Evolutionary conservation across 2,888 invertebrate species (phyloP).

Genomic region (Gandaritis pyraliata): DNA sequence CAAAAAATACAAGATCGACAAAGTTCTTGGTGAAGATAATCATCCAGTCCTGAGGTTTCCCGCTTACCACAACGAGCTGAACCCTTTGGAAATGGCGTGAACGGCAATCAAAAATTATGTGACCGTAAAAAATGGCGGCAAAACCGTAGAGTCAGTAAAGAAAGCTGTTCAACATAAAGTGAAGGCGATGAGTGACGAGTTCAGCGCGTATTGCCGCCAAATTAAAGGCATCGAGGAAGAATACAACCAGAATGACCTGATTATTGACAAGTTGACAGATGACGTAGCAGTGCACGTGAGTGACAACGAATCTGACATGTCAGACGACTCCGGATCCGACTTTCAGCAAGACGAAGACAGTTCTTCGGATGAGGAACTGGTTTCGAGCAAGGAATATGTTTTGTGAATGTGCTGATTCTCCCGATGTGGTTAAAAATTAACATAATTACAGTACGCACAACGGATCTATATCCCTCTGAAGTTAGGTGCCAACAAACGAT

Average conservation of each 20-base stretch:
- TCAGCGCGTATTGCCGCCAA: slow-evolving; percentile 8
- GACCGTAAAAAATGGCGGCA: slow-evolving; percentile 4
- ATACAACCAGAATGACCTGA: slow-evolving; percentile 17
- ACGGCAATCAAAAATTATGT: slow-evolving; percentile 13
- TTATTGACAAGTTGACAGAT: slow-evolving; percentile 23
- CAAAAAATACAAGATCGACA: slow-evolving; percentile 25
- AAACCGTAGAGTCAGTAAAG: slow-evolving; percentile 11
- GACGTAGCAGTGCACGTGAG: slow-evolving; percentile 16
- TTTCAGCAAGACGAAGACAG: slow-evolving; percentile 16
- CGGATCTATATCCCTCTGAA: too few species aligned
- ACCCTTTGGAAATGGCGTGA: slow-evolving; percentile 27
- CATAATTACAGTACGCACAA: too few species aligned
- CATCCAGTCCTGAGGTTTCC: slow-evolving; percentile 24
- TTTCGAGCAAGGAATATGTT: background rate
- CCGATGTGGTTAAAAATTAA: background rate
- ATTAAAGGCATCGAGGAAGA: slow-evolving; percentile 13
- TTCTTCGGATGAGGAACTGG: slow-evolving; percentile 18
- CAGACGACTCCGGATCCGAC: slow-evolving; percentile 13
- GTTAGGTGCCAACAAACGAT: too few species aligned
- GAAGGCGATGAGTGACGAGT: slow-evolving; percentile 9
- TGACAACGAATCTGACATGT: slow-evolving; percentile 13
- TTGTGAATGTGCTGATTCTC: slow-evolving; percentile 7
- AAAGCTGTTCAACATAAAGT: slow-evolving; percentile 12
- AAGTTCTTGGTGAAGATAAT: slow-evolving; percentile 11
- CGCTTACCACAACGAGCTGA: slow-evolving; percentile 22